Evolutionary conservation across 2,113 vertebrate genomes (phyloP).

Genomic region (Neolamprologus ventralis): DNA sequence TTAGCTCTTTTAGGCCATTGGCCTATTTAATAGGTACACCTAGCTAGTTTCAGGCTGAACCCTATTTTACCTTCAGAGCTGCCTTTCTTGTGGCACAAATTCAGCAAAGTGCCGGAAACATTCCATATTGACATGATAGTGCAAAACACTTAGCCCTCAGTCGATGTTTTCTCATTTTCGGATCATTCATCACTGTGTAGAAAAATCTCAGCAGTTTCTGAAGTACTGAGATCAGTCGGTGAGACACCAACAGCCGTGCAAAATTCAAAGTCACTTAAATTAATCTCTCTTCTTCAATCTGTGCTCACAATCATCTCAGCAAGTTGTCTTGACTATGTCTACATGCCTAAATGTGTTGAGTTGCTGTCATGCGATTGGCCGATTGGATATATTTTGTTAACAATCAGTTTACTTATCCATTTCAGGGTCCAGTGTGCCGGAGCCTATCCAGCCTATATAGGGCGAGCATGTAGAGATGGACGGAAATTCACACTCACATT

Average conservation of each 20-base stretch:
- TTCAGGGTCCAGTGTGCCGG: not conserved
- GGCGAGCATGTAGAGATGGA: not conserved
- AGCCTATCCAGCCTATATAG: not conserved
- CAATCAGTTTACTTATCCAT: not conserved
- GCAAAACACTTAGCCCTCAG: not conserved
- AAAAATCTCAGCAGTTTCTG: not conserved
- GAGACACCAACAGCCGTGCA: not conserved
- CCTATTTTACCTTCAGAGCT: not conserved
- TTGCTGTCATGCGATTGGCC: not conserved
- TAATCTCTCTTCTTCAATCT: not conserved
- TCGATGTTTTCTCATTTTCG: not conserved
- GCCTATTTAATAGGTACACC: not conserved
- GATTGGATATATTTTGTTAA: not conserved
- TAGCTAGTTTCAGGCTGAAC: not conserved
- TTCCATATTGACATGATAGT: not conserved
- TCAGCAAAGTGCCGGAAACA: not conserved
- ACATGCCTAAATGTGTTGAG: not conserved
- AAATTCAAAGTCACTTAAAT: not conserved
- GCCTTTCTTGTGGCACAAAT: not conserved
- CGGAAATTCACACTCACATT: not conserved
- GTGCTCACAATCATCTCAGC: not conserved
- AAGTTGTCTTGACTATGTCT: not conserved
- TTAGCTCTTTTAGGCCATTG: not conserved
- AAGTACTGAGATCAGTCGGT: not conserved
- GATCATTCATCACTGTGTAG: not conserved